Conservation (phyloP, 2,797 vertebrate genomes). For the Pempheris klunzingeri region DNA sequence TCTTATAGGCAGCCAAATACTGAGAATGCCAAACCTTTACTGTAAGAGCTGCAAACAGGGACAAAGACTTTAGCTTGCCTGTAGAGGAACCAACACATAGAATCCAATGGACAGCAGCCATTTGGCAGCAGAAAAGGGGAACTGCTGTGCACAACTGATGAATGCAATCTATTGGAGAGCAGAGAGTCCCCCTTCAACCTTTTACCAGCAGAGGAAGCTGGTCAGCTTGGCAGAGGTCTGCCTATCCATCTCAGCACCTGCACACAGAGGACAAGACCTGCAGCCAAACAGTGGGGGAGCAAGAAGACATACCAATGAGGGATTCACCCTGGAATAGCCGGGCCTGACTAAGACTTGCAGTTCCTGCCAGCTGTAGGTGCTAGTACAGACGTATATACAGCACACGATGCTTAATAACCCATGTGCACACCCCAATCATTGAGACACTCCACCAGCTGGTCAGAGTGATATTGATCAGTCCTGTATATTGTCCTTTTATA, state of each 20-base stretch:
- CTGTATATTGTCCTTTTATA: too few species aligned
- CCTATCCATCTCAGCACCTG: conserved; percentile 74
- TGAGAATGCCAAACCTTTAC: conserved; percentile 36
- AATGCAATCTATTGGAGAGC: conserved; percentile 81
- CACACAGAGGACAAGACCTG: conserved; percentile 55
- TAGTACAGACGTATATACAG: not conserved
- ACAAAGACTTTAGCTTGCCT: conserved; percentile 68
- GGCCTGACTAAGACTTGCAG: conserved; percentile 19
- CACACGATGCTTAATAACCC: not conserved
- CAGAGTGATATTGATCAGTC: not conserved
- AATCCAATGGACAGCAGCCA: conserved; percentile 84
- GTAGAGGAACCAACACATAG: conserved; percentile 80
- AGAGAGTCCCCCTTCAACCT: conserved; percentile 60
- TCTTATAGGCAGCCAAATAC: conserved; percentile 29
- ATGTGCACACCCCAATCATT: not conserved
- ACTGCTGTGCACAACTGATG: conserved; percentile 82
- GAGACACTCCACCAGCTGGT: not conserved
- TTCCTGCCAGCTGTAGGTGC: conserved; percentile 34
- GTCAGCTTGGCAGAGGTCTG: conserved; percentile 64
- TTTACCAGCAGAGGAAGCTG: conserved; percentile 60
- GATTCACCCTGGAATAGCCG: conserved; percentile 27
- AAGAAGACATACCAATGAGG: conserved; percentile 46
- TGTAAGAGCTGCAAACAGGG: conserved; percentile 23
- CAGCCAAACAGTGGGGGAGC: conserved; percentile 30
- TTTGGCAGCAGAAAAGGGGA: conserved; percentile 82